Evolutionary conservation across 2,888 invertebrate genomes (phyloP).

Genomic region (Venustoraphidia nigricollis): DNA sequence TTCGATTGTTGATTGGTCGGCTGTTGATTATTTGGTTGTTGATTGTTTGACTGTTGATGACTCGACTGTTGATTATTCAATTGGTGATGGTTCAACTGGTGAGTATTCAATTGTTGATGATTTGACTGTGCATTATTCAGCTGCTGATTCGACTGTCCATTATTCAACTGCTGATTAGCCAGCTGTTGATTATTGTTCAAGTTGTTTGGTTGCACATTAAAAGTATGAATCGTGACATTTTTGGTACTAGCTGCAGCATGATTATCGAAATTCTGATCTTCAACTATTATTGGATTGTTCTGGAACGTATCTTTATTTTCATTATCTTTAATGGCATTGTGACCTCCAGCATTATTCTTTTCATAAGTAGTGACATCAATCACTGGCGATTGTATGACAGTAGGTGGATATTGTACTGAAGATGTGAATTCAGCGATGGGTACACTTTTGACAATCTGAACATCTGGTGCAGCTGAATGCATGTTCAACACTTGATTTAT

Average conservation of each 20-base stretch:
- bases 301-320: conserved; percentile 10
- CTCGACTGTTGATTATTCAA: no score
- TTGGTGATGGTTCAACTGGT: no score
- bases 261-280: conserved; percentile 27
- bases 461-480: conserved; percentile 19
- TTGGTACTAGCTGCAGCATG: conserved; percentile 30
- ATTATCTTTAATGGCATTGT: conserved; percentile 9
- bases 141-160: no score
- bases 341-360: conserved; percentile 11
- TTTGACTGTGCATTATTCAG: no score
- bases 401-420: conserved; percentile 55
- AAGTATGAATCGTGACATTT: conserved; percentile 14
- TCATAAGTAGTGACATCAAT: conserved; percentile 35
- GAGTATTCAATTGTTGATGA: no score
- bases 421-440: conserved; percentile 52
- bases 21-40: no score
- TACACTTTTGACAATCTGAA: conserved; percentile 46
- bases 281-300: conserved; percentile 27
- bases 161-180: no score
- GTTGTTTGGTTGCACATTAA: no score
- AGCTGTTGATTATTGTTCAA: no score
- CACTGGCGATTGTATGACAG: conserved; percentile 52
- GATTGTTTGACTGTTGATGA: no score
- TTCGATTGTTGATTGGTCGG: no score
- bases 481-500: no score